Base-by-base conservation (phyloP, 2,113 vertebrate genomes). In the Cinclus mexicanus region DNA sequence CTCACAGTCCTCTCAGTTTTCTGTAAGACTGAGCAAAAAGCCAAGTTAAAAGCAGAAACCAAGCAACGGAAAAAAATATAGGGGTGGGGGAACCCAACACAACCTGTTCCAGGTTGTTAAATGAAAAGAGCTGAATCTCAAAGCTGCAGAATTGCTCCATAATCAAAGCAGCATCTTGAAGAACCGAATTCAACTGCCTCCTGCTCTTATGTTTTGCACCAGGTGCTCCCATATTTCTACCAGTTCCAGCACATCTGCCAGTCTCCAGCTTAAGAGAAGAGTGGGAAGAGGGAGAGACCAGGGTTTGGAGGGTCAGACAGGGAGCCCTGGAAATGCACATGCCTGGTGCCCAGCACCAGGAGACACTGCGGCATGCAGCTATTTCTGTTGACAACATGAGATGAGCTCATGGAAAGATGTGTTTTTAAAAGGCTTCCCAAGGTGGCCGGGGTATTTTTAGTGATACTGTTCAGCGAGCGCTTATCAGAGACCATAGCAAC, bases 401-500 rank as follows among this genome's bases (percentile, higher is more conserved):
- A 96, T 97, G 96, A 97, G 89, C 83, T 92, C 91, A 98, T 97
- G 94, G 95, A 98, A 98, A 96, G 97, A 95, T n/a, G 57, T 59
- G 88, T 93, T 96, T 97, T 82, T 79, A 95, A 97, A 97, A 96
- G 87, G 91, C 90, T 96, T 96, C 93, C 94, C 96, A 97, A 97
- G 95, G 94, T 97, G 83, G 71, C 87, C 23, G 10, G 80, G 90
- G 89, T 98, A 98, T 97, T 98, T 98, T 98, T 98, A 97, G 95
- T 77, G 94, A 83, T 63, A 59, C 94, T 83, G 78, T 96, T 93
- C 84, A 91, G 49, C 24, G 11, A 89, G 75, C 60, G 2, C 91
- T 97, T 97, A 97, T 94, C 90, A 96, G 97, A 95, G 94, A 91
- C 98, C 87, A 98, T 99, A 97, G 97, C 95, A 98, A 98, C 97